Base-by-base conservation (phyloP, 2,113 vertebrate genomes). In the Callaeas wilsoni region DNA sequence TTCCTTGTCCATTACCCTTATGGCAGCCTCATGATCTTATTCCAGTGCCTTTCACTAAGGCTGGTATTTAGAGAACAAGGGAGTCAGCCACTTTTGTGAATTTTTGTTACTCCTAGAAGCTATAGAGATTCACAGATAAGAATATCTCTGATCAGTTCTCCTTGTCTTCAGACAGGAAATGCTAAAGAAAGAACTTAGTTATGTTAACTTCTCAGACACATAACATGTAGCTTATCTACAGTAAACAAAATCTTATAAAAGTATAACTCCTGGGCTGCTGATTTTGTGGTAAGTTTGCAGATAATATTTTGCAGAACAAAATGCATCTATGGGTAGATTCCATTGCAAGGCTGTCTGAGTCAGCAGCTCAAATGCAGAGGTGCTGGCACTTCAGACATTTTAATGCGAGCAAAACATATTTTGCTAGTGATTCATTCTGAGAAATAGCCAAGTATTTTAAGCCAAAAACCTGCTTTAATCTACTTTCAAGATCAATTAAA, bases 401-500 rank as follows among this genome's bases (percentile, higher is more conserved):
- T 75, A 56, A 57, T 79, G 26, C 49, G n/a, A 89, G 16, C 46
- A 91, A 95, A 96, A 82, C 49, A 84, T 94, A 94, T 94, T 96
- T 96, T 82, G 18, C 73, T 89, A 91, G 65, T 94, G 84, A 95
- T 85, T 93, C 1, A 21, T 87, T 87, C 75, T 91, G 81, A 94
- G 84, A 83, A 95, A 85, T 46, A 95, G 81, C 77, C 84, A 94
- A 96, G 55, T 41, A 87, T 37, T 90, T 76, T 11, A 87, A 82
- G 74, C 88, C 79, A 95, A 92, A 96, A 95, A 46, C 47, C 55
- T 88, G 59, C 12, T 86, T 86, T 90, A 77, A 90, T 96, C 67
- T 91, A 42, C 92, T 90, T 93, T 85, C 70, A 90, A 69, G 86
- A 96, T 97, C 92, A 94, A 92, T 94, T 97, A 93, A 95, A 95